Evolutionary conservation across 64 coral and sea anemone genomes (phyloP).

Genomic region (Montipora capricornis): DNA sequence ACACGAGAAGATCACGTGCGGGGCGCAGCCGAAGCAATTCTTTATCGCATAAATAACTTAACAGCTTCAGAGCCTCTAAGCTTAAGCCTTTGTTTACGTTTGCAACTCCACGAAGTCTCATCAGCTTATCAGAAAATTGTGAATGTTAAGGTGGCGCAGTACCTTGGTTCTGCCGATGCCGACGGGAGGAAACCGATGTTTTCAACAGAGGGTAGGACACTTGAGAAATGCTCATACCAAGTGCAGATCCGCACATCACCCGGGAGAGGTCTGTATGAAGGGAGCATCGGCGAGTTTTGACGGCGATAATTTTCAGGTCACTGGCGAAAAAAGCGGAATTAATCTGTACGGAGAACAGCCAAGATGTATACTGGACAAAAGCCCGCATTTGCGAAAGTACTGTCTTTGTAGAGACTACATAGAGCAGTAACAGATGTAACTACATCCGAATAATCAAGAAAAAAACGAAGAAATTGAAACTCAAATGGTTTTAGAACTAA

Average conservation of each 20-base stretch:
- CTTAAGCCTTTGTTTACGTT: slow-evolving; percentile 62
- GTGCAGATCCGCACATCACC: slow-evolving; percentile 80
- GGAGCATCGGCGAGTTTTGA: slow-evolving; percentile 41
- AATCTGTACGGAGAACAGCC: slow-evolving; percentile 97
- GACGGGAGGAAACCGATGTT: slow-evolving; percentile 85
- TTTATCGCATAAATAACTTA: slow-evolving; percentile 81
- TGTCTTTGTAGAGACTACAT: slow-evolving; percentile 84
- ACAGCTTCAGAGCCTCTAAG: slow-evolving; percentile 46
- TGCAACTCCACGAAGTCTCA: slow-evolving; percentile 71
- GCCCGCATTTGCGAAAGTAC: slow-evolving; percentile 89
- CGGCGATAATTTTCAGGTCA: slow-evolving; percentile 48
- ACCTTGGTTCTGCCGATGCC: slow-evolving; percentile 73
- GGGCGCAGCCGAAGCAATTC: slow-evolving; percentile 60
- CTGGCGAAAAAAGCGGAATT: slow-evolving; percentile 89
- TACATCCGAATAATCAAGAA: too few relatives aligned
- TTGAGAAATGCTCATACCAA: slow-evolving; percentile 85
- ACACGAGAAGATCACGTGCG: slow-evolving; percentile 64
- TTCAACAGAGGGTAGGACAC: slow-evolving; percentile 34
- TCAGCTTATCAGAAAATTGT: slow-evolving; percentile 84
- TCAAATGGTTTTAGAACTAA: too few relatives aligned
- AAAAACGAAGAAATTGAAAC: too few relatives aligned
- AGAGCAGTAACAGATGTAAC: background rate
- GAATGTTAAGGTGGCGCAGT: slow-evolving; percentile 82
- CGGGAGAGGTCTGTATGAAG: slow-evolving; percentile 89
- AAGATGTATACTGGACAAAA: slow-evolving; percentile 78